These are phyloP conservation scores for Clivina fossor DNA, from an alignment of 2,888 invertebrate genomes.

Conservation along the genomic window DNA sequence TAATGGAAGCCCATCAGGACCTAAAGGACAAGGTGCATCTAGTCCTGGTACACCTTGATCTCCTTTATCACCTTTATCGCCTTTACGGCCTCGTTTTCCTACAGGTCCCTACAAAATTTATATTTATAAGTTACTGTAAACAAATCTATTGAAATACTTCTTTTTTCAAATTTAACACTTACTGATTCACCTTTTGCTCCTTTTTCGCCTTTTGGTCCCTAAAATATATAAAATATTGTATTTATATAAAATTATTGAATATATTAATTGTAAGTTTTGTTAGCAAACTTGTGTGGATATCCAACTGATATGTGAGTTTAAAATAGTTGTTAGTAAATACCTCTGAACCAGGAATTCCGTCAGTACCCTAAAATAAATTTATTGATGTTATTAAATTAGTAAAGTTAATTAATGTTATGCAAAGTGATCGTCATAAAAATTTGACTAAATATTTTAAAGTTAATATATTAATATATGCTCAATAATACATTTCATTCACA, in stretches of 20 bases:
- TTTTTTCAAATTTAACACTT: constrained; percentile 57
- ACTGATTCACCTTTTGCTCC: constrained; percentile 83
- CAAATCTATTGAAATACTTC: constrained; percentile 4
- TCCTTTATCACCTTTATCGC: constrained; percentile 90
- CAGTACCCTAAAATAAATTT: constrained; percentile 76
- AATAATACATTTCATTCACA: no score
- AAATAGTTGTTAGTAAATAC: constrained; percentile 55
- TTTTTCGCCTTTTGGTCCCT: constrained; percentile 89
- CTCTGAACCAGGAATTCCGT: constrained; percentile 91
- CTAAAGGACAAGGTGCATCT: constrained; percentile 98
- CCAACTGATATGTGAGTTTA: background rate
- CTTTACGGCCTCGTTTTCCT: constrained; percentile 89
- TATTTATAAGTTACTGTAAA: constrained; percentile 9
- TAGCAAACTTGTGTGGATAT: background rate
- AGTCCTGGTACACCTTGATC: constrained; percentile 96
- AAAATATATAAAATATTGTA: constrained; percentile 48
- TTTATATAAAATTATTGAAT: constrained; percentile 39
- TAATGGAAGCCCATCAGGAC: constrained; percentile 91
- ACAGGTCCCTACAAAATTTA: constrained; percentile 69
- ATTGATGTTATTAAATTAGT: no score
- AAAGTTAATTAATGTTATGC: constrained; percentile 10
- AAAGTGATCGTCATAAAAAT: background rate
- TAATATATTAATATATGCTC: no score
- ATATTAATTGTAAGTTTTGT: constrained; percentile 30
- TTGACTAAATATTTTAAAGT: no score